These are phyloP conservation scores for Lytechinus pictus DNA, from an alignment of 35 echinoderm and acorn worm genomes.

Conservation along the genomic window DNA sequence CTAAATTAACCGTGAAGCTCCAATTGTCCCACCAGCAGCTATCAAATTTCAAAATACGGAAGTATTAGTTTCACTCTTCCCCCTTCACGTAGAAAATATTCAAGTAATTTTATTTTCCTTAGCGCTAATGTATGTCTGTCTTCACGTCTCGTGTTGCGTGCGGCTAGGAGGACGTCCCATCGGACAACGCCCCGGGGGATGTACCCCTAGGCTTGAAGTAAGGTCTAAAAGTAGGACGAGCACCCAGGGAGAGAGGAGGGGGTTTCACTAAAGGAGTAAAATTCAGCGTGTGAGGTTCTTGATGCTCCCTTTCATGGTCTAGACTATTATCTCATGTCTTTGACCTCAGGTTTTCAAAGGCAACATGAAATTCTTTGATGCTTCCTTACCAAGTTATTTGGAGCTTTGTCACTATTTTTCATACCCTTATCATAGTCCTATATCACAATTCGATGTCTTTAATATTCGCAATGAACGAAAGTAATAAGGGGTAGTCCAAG, in stretches of 20 bases:
- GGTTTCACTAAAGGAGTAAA: neutral
- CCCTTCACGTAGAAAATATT: neutral
- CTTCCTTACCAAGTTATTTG: neutral
- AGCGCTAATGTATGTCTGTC: conserved; percentile 23
- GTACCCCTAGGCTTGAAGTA: conserved; percentile 30
- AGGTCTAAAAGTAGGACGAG: conserved; percentile 17
- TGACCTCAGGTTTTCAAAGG: neutral
- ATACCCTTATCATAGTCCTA: neutral
- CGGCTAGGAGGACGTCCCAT: conserved; percentile 14
- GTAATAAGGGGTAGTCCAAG: neutral
- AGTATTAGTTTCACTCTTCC: conserved; percentile 28
- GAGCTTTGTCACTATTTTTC: neutral
- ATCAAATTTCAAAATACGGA: conserved; percentile 44
- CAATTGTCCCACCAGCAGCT: conserved; percentile 32
- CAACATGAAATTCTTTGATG: neutral
- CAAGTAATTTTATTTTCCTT: conserved; percentile 30
- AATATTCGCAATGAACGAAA: neutral
- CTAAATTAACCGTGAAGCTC: neutral
- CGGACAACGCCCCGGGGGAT: conserved; percentile 33
- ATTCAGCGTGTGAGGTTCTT: neutral
- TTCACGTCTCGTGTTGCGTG: conserved; percentile 34
- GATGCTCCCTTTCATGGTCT: neutral
- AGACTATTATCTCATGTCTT: neutral
- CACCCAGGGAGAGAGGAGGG: neutral
- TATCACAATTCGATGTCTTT: neutral